Percentiles rank a stretch among this genome's conserved stretches.
Evolutionary conservation across 2,888 invertebrate species (phyloP).

Genomic region (Drosophila helvetica): DNA sequence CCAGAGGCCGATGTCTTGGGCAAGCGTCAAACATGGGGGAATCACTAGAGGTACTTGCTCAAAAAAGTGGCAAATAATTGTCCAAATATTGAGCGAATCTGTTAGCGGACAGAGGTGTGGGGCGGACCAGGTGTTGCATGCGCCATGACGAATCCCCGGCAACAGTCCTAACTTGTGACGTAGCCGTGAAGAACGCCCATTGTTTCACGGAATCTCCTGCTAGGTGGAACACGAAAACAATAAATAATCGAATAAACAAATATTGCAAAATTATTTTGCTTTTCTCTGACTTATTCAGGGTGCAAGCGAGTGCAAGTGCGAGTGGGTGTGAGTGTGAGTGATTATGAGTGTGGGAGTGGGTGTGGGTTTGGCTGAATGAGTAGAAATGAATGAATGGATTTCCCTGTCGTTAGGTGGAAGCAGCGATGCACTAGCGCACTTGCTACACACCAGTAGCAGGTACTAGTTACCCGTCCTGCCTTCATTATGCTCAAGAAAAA

Average conservation of each 20-base stretch:
- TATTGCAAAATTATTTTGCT: slow-evolving; percentile 21
- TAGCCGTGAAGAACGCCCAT: slow-evolving; percentile 32
- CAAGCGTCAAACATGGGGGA: slow-evolving; percentile 11
- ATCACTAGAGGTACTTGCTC: slow-evolving; percentile 11
- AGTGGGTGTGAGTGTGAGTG: slow-evolving; percentile 18
- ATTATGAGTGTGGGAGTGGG: slow-evolving; percentile 19
- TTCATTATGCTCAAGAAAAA: no score
- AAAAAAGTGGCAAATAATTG: slow-evolving; percentile 34
- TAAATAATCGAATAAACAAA: slow-evolving; percentile 26
- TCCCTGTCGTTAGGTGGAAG: slow-evolving; percentile 2
- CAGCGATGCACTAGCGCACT: not conserved
- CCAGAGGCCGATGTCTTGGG: slow-evolving; percentile 1
- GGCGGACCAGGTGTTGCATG: not conserved
- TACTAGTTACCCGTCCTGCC: no score
- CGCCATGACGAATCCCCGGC: slow-evolving; percentile 23
- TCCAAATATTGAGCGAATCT: slow-evolving; percentile 40
- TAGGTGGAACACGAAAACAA: slow-evolving; percentile 32
- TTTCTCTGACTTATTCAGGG: slow-evolving; percentile 32
- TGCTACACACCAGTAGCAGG: not conserved
- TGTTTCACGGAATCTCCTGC: slow-evolving; percentile 37
- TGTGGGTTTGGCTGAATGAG: slow-evolving; percentile 17
- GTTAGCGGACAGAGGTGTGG: slow-evolving; percentile 23
- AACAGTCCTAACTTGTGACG: slow-evolving; percentile 42
- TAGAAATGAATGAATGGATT: slow-evolving; percentile 22
- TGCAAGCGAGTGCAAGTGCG: not conserved